These are phyloP conservation scores for Perognathus longimembris DNA, from an alignment of 2,113 vertebrate species.

Conservation along the genomic window DNA sequence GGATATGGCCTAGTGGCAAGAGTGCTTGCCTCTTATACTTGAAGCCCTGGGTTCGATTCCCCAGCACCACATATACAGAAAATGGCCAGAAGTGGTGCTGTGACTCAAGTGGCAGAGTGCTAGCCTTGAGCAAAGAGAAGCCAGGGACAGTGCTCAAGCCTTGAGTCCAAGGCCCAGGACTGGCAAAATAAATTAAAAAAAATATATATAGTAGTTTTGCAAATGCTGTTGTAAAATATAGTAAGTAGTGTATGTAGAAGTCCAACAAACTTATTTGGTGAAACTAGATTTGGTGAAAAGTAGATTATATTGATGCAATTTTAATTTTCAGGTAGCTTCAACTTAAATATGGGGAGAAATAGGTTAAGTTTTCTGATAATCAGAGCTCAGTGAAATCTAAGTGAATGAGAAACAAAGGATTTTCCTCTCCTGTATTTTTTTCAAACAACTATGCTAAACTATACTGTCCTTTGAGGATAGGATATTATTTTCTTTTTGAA, in stretches of 20 bases:
- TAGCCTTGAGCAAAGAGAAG: too few species aligned
- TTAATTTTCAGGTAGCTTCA: slow-evolving; percentile 34
- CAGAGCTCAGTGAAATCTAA: slow-evolving; percentile 46
- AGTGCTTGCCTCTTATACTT: too few species aligned
- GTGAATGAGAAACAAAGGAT: slow-evolving; percentile 13
- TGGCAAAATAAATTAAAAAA: too few species aligned
- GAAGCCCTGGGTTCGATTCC: too few species aligned
- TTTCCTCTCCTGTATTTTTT: slow-evolving; percentile 13
- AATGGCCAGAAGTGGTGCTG: too few species aligned
- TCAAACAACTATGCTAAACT: slow-evolving; percentile 41
- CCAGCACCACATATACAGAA: too few species aligned
- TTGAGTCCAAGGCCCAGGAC: too few species aligned
- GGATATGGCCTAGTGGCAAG: too few species aligned
- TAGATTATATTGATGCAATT: slow-evolving; percentile 39
- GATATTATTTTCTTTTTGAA: slow-evolving; percentile 70
- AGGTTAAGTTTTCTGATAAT: slow-evolving; percentile 29
- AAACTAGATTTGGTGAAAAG: slow-evolving; percentile 39
- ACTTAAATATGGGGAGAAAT: slow-evolving; percentile 12
- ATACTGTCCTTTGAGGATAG: slow-evolving; percentile 67
- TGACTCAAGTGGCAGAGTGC: too few species aligned
- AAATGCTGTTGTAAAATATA: slow-evolving; percentile 26
- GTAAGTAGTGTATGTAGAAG: neutral
- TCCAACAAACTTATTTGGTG: slow-evolving; percentile 39
- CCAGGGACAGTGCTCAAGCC: too few species aligned
- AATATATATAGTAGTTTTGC: slow-evolving; percentile 24